Evolutionary conservation across 2,113 vertebrate species (phyloP).

Genomic region (Paradoxurus hermaphroditus): DNA sequence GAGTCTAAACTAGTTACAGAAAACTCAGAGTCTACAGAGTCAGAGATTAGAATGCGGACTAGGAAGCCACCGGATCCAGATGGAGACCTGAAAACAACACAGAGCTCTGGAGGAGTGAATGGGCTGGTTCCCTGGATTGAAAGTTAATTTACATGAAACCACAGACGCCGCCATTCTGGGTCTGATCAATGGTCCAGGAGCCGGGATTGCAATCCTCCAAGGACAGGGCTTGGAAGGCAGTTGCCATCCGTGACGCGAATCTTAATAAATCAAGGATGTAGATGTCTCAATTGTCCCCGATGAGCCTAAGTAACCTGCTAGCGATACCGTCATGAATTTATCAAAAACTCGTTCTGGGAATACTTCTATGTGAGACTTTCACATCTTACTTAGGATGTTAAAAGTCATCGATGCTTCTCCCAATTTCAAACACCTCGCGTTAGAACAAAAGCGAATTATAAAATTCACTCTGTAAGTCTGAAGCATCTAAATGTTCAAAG

Average conservation of each 20-base stretch:
- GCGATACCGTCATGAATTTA: background rate
- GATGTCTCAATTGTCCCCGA: background rate
- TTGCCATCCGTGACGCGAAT: background rate
- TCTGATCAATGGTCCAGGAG: background rate
- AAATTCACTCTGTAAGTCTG: background rate
- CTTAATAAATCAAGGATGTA: background rate
- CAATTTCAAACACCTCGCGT: background rate
- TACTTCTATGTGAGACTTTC: slow-evolving; percentile 7
- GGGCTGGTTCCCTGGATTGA: background rate
- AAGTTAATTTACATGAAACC: background rate
- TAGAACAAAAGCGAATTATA: background rate
- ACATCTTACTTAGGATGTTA: background rate
- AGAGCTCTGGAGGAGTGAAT: background rate
- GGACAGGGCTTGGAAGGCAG: background rate
- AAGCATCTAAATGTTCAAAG: slow-evolving; percentile 12
- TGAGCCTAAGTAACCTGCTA: background rate
- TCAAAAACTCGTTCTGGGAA: background rate
- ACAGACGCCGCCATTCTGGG: background rate
- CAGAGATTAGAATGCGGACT: slow-evolving; percentile 16
- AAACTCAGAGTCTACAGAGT: slow-evolving; percentile 42
- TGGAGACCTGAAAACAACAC: background rate
- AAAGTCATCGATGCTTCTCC: background rate
- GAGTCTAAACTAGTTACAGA: slow-evolving; percentile 24
- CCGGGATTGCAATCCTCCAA: background rate
- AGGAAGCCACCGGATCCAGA: background rate